Conservation (phyloP, 2,113 vertebrate genomes). For the Larimichthys polyactis region DNA sequence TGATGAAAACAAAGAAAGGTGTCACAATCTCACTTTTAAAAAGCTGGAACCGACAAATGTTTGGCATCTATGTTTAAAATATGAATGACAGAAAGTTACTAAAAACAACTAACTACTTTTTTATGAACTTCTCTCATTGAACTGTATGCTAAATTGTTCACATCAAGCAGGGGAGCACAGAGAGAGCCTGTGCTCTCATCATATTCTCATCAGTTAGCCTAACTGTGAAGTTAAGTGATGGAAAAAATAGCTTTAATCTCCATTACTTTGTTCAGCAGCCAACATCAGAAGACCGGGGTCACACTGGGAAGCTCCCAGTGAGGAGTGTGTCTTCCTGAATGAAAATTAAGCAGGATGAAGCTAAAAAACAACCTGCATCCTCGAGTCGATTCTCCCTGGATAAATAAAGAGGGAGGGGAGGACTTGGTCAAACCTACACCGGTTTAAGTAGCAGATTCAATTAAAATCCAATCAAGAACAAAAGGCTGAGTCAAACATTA, state of each 20-base stretch:
- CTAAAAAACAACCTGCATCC: constrained; percentile 3
- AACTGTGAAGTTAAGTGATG: constrained; percentile 7
- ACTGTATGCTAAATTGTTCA: background rate
- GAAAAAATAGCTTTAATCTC: constrained; percentile 31
- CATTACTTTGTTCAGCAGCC: constrained; percentile 25
- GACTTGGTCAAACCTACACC: background rate
- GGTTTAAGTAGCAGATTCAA: constrained; percentile 45
- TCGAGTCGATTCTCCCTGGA: background rate
- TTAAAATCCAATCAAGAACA: constrained; percentile 59
- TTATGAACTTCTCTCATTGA: background rate
- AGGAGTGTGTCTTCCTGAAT: background rate
- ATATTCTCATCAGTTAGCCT: background rate
- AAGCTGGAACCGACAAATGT: background rate
- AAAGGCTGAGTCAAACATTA: constrained; percentile 39
- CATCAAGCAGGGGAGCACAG: background rate
- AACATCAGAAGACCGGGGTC: constrained; percentile 8
- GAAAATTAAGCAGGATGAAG: constrained; percentile 22
- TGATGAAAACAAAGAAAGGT: too few relatives aligned
- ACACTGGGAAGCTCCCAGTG: constrained; percentile 25
- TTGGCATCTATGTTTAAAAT: background rate
- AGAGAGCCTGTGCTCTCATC: background rate
- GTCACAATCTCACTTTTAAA: background rate
- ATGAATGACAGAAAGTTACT: background rate
- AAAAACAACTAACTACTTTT: background rate
- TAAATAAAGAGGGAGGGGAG: constrained; percentile 12